phyloP scores from a whole-genome alignment of 2,888 invertebrate genomes.

The Macaria liturata region DNA sequence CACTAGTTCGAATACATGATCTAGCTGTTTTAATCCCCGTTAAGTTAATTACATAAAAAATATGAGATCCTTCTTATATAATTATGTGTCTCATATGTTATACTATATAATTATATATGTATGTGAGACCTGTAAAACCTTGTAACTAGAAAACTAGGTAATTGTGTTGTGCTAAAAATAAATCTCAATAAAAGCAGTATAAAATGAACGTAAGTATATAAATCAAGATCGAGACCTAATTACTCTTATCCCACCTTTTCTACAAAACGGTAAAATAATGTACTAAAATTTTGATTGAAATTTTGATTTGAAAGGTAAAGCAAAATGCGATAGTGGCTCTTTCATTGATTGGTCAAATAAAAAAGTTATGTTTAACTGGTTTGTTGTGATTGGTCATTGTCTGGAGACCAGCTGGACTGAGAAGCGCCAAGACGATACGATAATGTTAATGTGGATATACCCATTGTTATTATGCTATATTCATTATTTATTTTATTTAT shows the following conservation, averaged over 20 bases:
- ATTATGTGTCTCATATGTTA: no score
- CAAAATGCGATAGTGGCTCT: no score
- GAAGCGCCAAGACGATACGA: conserved; percentile 37
- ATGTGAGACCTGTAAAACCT: no score
- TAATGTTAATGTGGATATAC: conserved; percentile 37
- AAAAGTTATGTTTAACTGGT: conserved; percentile 37
- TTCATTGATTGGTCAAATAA: no score
- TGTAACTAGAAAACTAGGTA: conserved; percentile 5
- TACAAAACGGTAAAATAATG: no score
- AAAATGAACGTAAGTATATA: conserved; percentile 33
- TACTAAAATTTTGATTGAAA: no score
- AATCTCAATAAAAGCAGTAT: conserved; percentile 17
- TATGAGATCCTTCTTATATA: conserved; percentile 15
- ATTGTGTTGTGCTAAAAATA: conserved; percentile 1
- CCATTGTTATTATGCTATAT: background rate
- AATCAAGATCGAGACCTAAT: conserved; percentile 42
- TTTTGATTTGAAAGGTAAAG: no score
- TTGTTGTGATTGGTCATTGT: conserved; percentile 53
- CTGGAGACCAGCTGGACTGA: conserved; percentile 48
- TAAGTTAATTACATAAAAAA: conserved; percentile 55
- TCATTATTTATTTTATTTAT: no score
- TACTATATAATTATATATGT: no score
- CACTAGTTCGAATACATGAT: no score
- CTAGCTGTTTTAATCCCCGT: conserved; percentile 64
- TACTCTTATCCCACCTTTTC: conserved; percentile 22